Percentiles rank a stretch among this genome's conserved stretches.
Conservation (phyloP, 2,888 invertebrate genomes). For the Thelaira solivaga region DNA sequence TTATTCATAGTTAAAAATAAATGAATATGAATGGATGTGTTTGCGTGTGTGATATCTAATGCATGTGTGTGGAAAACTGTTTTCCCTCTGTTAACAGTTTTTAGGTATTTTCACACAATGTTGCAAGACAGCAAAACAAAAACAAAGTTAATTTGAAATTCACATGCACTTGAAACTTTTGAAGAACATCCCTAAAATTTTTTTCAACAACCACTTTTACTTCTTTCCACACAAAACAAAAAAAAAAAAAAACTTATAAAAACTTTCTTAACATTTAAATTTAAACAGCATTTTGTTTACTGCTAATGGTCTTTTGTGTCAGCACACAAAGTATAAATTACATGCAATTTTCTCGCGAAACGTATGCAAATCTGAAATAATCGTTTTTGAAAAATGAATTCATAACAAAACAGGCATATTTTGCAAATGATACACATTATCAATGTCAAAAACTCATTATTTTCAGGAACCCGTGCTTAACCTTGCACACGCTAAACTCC, state of each 20-base stretch:
- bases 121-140: conserved; percentile 64
- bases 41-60: background rate
- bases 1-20: conserved; percentile 53
- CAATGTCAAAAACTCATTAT: conserved; percentile 51
- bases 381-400: conserved; percentile 55
- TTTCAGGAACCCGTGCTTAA: conserved; percentile 36
- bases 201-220: conserved; percentile 18
- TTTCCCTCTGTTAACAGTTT: conserved; percentile 33
- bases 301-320: conserved; percentile 69
- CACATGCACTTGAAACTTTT: conserved; percentile 42
- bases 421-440: conserved; percentile 59
- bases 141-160: conserved; percentile 59
- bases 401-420: background rate
- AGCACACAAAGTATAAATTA: conserved; percentile 72
- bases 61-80: conserved; percentile 23
- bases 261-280: too few species aligned
- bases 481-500: conserved; percentile 36
- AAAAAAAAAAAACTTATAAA: too few species aligned
- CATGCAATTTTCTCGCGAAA: conserved; percentile 66
- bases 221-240: background rate
- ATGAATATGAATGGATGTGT: background rate
- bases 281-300: too few species aligned
- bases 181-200: conserved; percentile 27
- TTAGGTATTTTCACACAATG: conserved; percentile 72
- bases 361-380: conserved; percentile 59